A percentile compares a stretch with the other conserved stretches of the same genome.
phyloP scores from a whole-genome alignment of 2,888 invertebrate species.

The Eupithecia subumbrata region DNA sequence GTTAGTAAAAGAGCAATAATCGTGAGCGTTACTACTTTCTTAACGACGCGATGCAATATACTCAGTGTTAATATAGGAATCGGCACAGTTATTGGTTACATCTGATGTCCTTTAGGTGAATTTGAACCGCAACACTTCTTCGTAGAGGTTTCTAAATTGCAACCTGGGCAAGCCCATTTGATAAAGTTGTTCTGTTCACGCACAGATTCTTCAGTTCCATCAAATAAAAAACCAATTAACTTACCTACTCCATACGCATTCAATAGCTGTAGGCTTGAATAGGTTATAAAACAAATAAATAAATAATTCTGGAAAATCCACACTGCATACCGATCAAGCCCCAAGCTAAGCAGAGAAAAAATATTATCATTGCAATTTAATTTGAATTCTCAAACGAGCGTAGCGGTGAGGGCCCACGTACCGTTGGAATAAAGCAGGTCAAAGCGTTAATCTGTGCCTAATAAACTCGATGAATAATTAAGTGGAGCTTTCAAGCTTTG shows the following conservation, averaged over 20 bases:
- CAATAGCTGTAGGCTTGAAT: slow-evolving; percentile 1
- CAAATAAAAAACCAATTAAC: slow-evolving; percentile 3
- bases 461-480: background rate
- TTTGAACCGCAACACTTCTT: background rate
- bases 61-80: background rate
- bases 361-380: background rate
- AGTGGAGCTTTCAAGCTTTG: slow-evolving; percentile 3
- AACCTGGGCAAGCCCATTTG: background rate
- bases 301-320: too few species aligned
- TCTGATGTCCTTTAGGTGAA: background rate
- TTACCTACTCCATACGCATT: slow-evolving; percentile 13
- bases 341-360: background rate
- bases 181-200: background rate
- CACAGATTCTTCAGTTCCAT: background rate
- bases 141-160: background rate
- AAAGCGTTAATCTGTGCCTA: slow-evolving; percentile 1
- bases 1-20: background rate
- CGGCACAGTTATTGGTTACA: background rate
- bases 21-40: background rate
- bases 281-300: too few species aligned
- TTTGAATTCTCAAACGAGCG: background rate
- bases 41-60: background rate
- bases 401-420: background rate
- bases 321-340: too few species aligned
- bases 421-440: background rate